These are phyloP conservation scores for Dasyurus viverrinus DNA, from an alignment of 2,113 vertebrate genomes.

Conservation along the genomic window DNA sequence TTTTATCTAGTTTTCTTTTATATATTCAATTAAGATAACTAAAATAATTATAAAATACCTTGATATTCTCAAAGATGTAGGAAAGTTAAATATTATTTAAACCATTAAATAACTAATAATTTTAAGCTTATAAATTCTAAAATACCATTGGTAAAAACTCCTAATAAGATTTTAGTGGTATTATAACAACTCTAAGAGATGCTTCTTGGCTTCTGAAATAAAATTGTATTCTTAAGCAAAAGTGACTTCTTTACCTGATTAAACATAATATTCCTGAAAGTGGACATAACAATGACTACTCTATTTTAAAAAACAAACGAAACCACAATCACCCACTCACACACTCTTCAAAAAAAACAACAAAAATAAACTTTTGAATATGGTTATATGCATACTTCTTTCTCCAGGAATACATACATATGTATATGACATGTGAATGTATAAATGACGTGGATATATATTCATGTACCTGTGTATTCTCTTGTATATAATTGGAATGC, in stretches of 20 bases:
- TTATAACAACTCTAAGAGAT: background rate
- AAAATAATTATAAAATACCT: slow-evolving; percentile 31
- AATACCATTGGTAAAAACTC: background rate
- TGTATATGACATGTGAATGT: background rate
- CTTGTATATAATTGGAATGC: background rate
- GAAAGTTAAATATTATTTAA: slow-evolving; percentile 29
- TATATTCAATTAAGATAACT: background rate
- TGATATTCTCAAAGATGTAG: background rate
- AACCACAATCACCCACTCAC: too few species aligned
- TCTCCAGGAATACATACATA: background rate
- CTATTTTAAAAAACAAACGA: background rate
- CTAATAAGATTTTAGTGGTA: background rate
- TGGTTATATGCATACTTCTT: background rate
- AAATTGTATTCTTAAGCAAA: background rate
- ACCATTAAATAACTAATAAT: background rate
- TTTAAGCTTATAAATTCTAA: background rate
- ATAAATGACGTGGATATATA: background rate
- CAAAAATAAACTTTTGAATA: background rate
- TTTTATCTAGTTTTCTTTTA: slow-evolving; percentile 51
- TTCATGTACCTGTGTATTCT: background rate
- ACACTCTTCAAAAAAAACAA: background rate
- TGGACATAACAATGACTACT: background rate
- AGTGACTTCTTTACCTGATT: background rate
- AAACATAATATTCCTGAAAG: background rate
- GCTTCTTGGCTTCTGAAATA: background rate